A percentile compares a stretch with the other conserved stretches of the same genome.
Evolutionary conservation across 92 coral and sea anemone species (phyloP).

Genomic region (Desmophyllum pertusum): DNA sequence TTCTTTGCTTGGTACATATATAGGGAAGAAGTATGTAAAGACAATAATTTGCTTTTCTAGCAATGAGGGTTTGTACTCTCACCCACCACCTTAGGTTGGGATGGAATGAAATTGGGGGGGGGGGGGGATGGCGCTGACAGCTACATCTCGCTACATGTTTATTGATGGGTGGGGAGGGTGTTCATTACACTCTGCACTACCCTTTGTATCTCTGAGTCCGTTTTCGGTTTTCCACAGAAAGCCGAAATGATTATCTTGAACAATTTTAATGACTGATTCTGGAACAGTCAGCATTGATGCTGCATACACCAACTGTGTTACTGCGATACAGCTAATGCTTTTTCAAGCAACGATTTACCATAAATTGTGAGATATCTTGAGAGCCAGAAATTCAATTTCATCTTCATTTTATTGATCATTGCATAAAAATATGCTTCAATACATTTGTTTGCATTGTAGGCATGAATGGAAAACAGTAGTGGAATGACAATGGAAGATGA

Average conservation of each 20-base stretch:
- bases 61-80: too few species aligned
- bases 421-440: neutral
- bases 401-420: neutral
- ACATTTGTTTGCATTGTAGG: neutral
- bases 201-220: neutral
- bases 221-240: neutral
- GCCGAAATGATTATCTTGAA: neutral
- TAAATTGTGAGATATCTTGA: neutral
- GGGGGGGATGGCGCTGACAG: too few species aligned
- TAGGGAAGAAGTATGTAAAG: too few species aligned
- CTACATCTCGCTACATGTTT: too few species aligned
- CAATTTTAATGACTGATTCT: neutral
- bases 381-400: neutral
- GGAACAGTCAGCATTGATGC: neutral
- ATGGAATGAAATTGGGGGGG: too few species aligned
- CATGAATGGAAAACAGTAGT: neutral
- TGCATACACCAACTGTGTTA: neutral
- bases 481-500: conserved; percentile 20
- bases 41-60: too few species aligned
- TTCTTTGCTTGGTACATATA: too few species aligned
- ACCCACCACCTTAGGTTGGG: too few species aligned
- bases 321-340: neutral
- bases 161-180: too few species aligned
- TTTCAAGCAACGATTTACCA: neutral
- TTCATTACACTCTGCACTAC: too few species aligned